Percentiles rank a stretch among this genome's conserved stretches.
Evolutionary conservation across 2,888 invertebrate species (phyloP).

Genomic region (Caenorhabditis virilis): DNA sequence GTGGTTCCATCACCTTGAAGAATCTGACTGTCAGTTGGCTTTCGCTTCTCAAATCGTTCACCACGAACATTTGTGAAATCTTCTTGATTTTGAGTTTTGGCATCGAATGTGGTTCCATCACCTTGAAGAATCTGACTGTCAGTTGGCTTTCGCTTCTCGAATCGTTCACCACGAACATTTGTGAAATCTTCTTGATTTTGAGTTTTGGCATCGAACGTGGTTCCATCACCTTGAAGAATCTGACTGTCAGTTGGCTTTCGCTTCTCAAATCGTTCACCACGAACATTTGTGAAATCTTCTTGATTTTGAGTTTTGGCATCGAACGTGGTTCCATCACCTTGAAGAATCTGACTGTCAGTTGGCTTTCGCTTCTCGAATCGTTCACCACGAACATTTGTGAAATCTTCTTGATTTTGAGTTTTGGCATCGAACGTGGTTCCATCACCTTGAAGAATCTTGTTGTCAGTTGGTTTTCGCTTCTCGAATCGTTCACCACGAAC

Average conservation of each 20-base stretch:
- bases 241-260: background rate
- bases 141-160: background rate
- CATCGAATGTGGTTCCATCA: slow-evolving; percentile 2
- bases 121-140: background rate
- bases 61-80: slow-evolving; percentile 3
- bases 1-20: background rate
- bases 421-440: background rate
- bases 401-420: slow-evolving; percentile 4
- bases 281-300: slow-evolving; percentile 1
- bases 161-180: background rate
- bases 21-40: background rate
- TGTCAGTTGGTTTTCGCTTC: background rate
- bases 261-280: background rate
- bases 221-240: background rate
- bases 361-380: background rate
- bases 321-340: background rate
- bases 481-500: slow-evolving; percentile 3
- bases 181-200: slow-evolving; percentile 4
- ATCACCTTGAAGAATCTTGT: background rate
- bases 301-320: slow-evolving; percentile 1
- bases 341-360: background rate
- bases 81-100: slow-evolving; percentile 3
- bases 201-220: background rate
- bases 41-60: background rate
- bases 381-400: background rate